These are phyloP conservation scores for Incurvaria masculella DNA, from an alignment of 2,888 invertebrate genomes.

Conservation along the genomic window DNA sequence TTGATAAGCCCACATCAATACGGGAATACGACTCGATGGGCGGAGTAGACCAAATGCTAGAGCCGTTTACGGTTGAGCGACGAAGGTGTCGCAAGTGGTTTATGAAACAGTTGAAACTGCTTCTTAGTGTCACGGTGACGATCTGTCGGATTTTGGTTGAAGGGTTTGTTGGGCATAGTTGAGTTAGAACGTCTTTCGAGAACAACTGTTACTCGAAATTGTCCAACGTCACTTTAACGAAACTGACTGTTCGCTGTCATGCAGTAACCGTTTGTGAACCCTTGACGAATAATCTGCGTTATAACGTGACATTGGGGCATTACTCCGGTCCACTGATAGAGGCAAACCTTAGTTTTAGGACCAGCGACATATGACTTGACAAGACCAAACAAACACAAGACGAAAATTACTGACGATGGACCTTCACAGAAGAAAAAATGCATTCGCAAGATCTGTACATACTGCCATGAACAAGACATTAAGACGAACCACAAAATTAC, in stretches of 20 bases:
- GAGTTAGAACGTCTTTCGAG: not conserved
- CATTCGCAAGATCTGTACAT: not conserved
- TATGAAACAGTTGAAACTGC: constrained; percentile 13
- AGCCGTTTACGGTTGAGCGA: constrained; percentile 11
- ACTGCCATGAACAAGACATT: not conserved
- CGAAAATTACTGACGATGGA: not conserved
- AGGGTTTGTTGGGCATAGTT: not conserved
- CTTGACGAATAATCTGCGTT: too few relatives aligned
- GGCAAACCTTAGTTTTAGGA: too few relatives aligned
- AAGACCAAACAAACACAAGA: not conserved
- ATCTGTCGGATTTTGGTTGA: not conserved
- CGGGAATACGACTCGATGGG: constrained; percentile 9
- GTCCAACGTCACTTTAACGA: not conserved
- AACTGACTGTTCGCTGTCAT: too few relatives aligned
- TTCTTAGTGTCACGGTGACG: constrained; percentile 6
- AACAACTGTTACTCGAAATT: not conserved
- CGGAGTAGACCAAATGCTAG: constrained; percentile 9
- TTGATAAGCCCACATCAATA: constrained; percentile 1
- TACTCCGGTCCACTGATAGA: too few relatives aligned
- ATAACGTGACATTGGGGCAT: not conserved
- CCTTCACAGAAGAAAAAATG: too few relatives aligned
- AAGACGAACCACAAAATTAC: not conserved
- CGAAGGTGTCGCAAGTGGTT: constrained; percentile 15
- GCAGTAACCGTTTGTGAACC: too few relatives aligned
- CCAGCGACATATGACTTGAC: not conserved